These are phyloP conservation scores for Lycopodina hypogea DNA, from an alignment of 37 sponge, comb jelly and placozoan genomes.

Conservation along the genomic window DNA sequence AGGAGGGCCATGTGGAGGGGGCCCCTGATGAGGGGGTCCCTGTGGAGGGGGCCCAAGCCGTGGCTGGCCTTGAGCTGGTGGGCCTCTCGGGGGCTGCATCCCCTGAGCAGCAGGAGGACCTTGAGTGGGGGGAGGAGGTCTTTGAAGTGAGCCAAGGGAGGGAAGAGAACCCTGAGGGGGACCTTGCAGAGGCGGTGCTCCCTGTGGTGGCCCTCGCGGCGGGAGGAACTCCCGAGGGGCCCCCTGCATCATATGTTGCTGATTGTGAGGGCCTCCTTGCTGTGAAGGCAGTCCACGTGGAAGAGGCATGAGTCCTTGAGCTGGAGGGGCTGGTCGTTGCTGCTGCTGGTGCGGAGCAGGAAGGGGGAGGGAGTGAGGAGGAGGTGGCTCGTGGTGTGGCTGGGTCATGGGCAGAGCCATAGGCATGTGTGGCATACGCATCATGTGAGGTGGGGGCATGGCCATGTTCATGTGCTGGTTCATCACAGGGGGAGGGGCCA, in stretches of 20 bases:
- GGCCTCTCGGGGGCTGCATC: neutral
- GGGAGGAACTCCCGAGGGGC: neutral
- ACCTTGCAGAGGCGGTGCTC: neutral
- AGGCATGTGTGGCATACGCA: neutral
- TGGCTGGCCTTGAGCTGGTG: neutral
- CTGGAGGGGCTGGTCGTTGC: neutral
- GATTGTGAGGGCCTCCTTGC: neutral
- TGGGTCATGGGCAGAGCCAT: neutral
- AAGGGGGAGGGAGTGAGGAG: neutral
- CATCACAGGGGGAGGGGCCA: slow-evolving; percentile 26
- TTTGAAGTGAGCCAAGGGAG: too few relatives aligned
- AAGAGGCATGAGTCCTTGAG: neutral
- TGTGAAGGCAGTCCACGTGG: neutral
- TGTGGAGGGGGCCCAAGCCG: neutral
- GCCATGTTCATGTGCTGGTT: slow-evolving; percentile 1
- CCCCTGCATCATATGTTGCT: neutral
- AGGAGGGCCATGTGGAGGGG: slow-evolving; percentile 5
- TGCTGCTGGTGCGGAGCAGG: neutral
- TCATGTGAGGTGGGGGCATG: slow-evolving; percentile 14
- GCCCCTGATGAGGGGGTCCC: neutral
- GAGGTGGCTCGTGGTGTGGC: neutral
- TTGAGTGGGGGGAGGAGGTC: slow-evolving; percentile 24
- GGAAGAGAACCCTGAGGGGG: slow-evolving; percentile 2
- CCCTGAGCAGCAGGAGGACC: neutral
- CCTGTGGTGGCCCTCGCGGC: neutral